These are phyloP conservation scores for Girardia tigrina DNA, from an alignment of 2,888 invertebrate genomes.

Conservation along the genomic window DNA sequence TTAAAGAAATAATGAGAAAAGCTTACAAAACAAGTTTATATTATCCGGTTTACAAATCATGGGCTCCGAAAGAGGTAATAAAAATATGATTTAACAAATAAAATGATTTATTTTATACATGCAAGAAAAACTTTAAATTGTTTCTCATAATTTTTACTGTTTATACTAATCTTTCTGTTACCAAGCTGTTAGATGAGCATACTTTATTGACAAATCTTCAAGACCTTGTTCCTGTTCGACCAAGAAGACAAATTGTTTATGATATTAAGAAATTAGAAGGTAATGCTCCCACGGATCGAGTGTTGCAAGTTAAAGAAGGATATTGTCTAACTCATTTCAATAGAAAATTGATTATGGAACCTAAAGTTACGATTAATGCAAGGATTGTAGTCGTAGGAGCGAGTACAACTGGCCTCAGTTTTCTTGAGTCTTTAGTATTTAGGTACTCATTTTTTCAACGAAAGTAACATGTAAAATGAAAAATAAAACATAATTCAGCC, in stretches of 20 bases:
- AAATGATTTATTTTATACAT: too few species aligned
- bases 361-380: conserved; percentile 49
- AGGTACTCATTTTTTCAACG: too few species aligned
- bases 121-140: too few species aligned
- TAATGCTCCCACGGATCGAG: conserved; percentile 48
- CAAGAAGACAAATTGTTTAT: conserved; percentile 47
- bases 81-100: too few species aligned
- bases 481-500: conserved; percentile 48
- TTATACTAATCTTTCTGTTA: too few species aligned
- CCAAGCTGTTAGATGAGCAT: conserved; percentile 42
- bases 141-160: too few species aligned
- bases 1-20: conserved; percentile 48
- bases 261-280: conserved; percentile 43
- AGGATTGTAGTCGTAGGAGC: conserved; percentile 51
- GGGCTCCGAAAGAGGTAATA: conserved; percentile 42
- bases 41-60: conserved; percentile 48
- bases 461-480: too few species aligned
- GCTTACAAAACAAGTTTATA: conserved; percentile 49
- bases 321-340: conserved; percentile 49
- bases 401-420: conserved; percentile 47
- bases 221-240: conserved; percentile 48
- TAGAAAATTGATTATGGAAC: conserved; percentile 49
- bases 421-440: conserved; percentile 47
- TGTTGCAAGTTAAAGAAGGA: conserved; percentile 42
- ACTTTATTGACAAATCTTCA: conserved; percentile 44